Evolutionary conservation across 2,113 vertebrate genomes (phyloP).

Genomic region (Poeciliopsis occidentalis): DNA sequence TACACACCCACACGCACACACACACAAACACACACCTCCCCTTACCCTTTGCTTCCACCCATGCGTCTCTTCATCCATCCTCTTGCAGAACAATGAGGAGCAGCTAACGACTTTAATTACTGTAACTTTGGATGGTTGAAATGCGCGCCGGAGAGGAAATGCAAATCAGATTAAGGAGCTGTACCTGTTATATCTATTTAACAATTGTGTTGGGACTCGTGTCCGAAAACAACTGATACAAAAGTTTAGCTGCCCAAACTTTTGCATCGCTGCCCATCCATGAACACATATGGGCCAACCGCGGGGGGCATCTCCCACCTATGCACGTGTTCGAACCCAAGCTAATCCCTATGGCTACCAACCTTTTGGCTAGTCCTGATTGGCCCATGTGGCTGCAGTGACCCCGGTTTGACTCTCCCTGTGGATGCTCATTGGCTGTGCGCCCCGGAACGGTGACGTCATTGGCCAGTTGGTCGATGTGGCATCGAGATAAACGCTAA

Average conservation of each 20-base stretch:
- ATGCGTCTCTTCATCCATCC: slow-evolving; percentile 68
- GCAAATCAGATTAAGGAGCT: not conserved
- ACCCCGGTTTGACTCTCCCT: slow-evolving; percentile 64
- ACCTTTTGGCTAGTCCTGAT: slow-evolving; percentile 40
- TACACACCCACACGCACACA: no score
- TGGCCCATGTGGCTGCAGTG: slow-evolving; percentile 48
- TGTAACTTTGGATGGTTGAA: slow-evolving; percentile 25
- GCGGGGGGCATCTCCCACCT: slow-evolving; percentile 55
- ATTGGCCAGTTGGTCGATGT: slow-evolving; percentile 46
- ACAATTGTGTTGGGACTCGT: slow-evolving; percentile 21
- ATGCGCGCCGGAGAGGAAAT: slow-evolving; percentile 16
- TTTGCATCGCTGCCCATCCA: not conserved
- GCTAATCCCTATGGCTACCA: slow-evolving; percentile 69
- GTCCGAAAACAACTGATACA: no score
- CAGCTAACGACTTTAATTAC: slow-evolving; percentile 52
- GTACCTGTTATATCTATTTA: not conserved
- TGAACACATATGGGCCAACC: slow-evolving; percentile 51
- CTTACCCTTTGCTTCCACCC: slow-evolving; percentile 60
- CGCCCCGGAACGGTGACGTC: slow-evolving; percentile 63
- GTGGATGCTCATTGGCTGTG: slow-evolving; percentile 59
- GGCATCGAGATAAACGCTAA: slow-evolving; percentile 32
- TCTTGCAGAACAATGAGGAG: slow-evolving; percentile 55
- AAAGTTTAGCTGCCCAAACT: slow-evolving; percentile 3
- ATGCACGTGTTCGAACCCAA: slow-evolving; percentile 54
- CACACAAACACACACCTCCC: slow-evolving; percentile 12